Conservation (phyloP, 2,888 invertebrate genomes). For the Amiota minor region DNA sequence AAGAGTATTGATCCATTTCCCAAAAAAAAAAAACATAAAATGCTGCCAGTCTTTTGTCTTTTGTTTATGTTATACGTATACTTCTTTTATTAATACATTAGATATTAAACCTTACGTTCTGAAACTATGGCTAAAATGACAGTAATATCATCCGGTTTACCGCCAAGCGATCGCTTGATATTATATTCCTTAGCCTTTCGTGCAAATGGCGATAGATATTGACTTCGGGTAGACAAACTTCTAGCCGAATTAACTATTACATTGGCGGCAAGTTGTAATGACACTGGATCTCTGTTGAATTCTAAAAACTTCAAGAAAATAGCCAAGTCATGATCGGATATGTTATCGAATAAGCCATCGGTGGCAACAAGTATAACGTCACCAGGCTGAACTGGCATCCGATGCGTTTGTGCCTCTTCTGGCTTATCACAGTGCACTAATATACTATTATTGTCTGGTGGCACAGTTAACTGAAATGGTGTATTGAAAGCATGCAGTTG, state of each 20-base stretch:
- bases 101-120: constrained; percentile 12
- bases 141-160: constrained; percentile 58
- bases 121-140: constrained; percentile 53
- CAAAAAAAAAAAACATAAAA: no score
- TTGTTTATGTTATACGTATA: not conserved
- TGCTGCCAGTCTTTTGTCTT: not conserved
- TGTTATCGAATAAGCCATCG: constrained; percentile 98
- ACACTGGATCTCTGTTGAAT: constrained; percentile 11
- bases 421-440: constrained; percentile 91
- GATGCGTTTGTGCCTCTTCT: constrained; percentile 87
- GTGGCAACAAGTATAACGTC: constrained; percentile 95
- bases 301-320: constrained; percentile 82
- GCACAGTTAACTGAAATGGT: constrained; percentile 94
- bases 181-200: constrained; percentile 45
- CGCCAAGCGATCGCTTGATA: constrained; percentile 37
- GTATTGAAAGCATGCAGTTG: constrained; percentile 99
- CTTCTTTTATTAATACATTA: no score
- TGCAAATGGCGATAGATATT: constrained; percentile 50
- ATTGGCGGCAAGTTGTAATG: constrained; percentile 45
- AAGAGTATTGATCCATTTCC: no score
- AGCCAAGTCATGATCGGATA: constrained; percentile 89
- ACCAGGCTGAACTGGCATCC: constrained; percentile 87
- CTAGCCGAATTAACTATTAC: constrained; percentile 46
- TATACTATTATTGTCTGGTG: constrained; percentile 87
- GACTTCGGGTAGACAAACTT: constrained; percentile 36